Conservation (phyloP, 2,888 invertebrate species). For the Fabriciana adippe region DNA sequence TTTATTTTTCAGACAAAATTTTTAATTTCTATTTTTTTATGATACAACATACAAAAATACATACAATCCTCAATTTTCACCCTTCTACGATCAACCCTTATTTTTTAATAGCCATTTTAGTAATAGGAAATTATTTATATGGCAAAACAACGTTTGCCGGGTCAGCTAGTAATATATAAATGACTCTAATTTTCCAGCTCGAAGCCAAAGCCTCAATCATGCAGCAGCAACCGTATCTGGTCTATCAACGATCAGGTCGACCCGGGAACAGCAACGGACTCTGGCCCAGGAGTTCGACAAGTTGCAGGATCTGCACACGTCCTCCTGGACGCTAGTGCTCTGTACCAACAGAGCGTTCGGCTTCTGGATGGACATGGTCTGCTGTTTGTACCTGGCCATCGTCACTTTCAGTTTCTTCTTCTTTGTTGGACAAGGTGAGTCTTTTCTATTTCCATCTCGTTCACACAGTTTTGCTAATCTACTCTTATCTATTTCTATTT, state of each 20-base stretch:
- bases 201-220: conserved; percentile 93
- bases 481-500: no score
- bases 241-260: conserved; percentile 90
- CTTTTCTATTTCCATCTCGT: no score
- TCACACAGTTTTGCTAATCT: no score
- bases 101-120: no score
- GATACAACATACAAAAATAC: no score
- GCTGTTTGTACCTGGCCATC: conserved; percentile 76
- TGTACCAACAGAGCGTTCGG: conserved; percentile 76
- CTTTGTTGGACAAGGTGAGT: conserved; percentile 61
- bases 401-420: conserved; percentile 88
- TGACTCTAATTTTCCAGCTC: conserved; percentile 78
- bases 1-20: no score
- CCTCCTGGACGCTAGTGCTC: conserved; percentile 81
- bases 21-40: no score
- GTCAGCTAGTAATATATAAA: no score
- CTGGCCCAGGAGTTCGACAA: conserved; percentile 87
- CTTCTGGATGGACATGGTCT: conserved; percentile 82
- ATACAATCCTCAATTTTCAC: no score
- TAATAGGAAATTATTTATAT: no score
- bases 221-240: conserved; percentile 91
- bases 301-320: conserved; percentile 84
- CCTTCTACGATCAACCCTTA: no score
- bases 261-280: conserved; percentile 84
- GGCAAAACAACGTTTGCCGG: no score